These are phyloP conservation scores for Acanthurus lineatus DNA, from an alignment of 2,797 vertebrate species.

Conservation along the genomic window DNA sequence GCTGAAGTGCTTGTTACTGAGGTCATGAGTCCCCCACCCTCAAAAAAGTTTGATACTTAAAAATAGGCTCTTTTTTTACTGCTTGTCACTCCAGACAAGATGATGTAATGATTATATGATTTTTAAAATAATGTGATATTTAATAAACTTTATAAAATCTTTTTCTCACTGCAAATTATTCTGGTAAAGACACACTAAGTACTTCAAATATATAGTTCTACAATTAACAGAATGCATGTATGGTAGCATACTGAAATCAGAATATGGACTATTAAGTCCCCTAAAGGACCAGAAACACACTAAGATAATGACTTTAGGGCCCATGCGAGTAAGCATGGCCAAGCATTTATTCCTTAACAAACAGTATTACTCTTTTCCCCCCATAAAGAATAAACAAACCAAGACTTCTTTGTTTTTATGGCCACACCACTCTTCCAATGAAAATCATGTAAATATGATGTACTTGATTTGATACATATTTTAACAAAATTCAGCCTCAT, in stretches of 20 bases:
- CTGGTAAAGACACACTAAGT: background rate
- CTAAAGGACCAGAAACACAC: background rate
- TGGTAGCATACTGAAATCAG: background rate
- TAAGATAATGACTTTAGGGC: background rate
- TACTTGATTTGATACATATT: background rate
- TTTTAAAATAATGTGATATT: background rate
- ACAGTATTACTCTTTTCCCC: background rate
- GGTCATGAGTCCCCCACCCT: background rate
- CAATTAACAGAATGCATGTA: background rate
- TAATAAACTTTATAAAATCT: background rate
- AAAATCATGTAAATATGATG: background rate
- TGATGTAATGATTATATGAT: background rate
- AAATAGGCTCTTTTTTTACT: no score
- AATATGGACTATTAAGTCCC: background rate
- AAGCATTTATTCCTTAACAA: conserved; percentile 6
- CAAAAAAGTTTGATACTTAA: background rate
- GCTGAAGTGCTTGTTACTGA: conserved; percentile 11
- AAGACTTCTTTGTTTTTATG: background rate
- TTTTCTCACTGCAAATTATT: background rate
- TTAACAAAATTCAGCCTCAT: background rate
- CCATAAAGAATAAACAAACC: background rate
- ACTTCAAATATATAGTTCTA: background rate
- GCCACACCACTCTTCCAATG: background rate
- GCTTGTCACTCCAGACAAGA: no score
- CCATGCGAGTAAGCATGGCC: background rate